Evolutionary conservation across 1,140 invertebrate genomes (phyloP).

Genomic region (Lamellibrachia luymesi): DNA sequence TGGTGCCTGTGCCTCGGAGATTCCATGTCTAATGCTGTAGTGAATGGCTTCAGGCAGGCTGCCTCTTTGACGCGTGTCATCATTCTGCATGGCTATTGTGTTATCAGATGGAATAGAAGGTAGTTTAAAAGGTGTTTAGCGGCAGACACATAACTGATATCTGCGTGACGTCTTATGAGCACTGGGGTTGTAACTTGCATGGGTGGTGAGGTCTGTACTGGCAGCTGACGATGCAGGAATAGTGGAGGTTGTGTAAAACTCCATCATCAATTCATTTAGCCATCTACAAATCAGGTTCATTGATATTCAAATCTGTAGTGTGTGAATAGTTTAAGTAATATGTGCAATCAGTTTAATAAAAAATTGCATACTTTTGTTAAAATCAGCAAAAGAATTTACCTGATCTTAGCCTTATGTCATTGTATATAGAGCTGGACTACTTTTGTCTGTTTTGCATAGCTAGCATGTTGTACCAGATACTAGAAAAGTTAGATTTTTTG

Average conservation of each 20-base stretch:
- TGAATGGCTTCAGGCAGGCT: neutral
- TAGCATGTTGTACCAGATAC: no score
- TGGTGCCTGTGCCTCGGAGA: neutral
- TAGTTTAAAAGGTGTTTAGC: neutral
- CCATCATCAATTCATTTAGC: neutral
- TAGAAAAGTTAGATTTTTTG: no score
- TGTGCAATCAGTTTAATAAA: no score
- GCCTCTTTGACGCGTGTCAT: neutral
- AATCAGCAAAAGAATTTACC: no score
- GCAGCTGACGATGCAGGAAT: neutral
- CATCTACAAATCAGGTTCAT: neutral
- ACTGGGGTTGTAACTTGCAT: neutral
- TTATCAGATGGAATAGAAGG: neutral
- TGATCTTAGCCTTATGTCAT: no score
- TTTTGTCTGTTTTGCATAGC: no score
- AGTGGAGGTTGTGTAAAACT: neutral
- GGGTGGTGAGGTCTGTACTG: neutral
- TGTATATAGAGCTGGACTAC: no score
- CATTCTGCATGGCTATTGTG: neutral
- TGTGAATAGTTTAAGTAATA: no score
- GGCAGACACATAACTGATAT: neutral
- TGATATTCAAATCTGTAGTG: no score
- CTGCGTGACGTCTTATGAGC: neutral
- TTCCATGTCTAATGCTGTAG: neutral
- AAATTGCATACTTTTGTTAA: no score